Percentiles rank a stretch among this genome's conserved stretches.
These are phyloP conservation scores for Callimorpha dominula DNA, from an alignment of 2,888 invertebrate genomes.

Conservation along the genomic window DNA sequence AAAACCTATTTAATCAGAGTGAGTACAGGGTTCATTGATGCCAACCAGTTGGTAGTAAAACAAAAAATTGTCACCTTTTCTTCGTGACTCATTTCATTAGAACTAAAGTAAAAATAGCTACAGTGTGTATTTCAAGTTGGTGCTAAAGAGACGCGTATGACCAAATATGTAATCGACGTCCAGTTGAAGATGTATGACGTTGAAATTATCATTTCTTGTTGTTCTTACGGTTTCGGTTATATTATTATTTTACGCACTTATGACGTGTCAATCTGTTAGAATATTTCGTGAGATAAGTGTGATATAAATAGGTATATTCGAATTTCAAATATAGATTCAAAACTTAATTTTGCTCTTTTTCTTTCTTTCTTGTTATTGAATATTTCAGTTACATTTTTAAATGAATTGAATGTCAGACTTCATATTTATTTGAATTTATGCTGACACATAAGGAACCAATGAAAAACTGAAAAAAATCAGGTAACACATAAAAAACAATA, in stretches of 20 bases:
- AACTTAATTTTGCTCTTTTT: not conserved
- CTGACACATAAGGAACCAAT: not conserved
- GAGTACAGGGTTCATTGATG: constrained; percentile 34
- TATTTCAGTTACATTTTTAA: not conserved
- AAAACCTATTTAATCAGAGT: not conserved
- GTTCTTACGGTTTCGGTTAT: constrained; percentile 37
- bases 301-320: not conserved
- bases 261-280: not conserved
- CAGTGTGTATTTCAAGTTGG: constrained; percentile 52
- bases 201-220: constrained; percentile 40
- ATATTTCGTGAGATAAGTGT: not conserved
- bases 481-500: no score
- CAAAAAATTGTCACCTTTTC: constrained; percentile 43
- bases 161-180: constrained; percentile 53
- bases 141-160: constrained; percentile 51
- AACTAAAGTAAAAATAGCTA: constrained; percentile 55
- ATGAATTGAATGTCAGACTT: no score
- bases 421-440: not conserved
- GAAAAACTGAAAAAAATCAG: not conserved
- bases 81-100: constrained; percentile 49
- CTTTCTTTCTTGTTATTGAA: not conserved
- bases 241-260: constrained; percentile 34
- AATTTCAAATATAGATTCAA: not conserved
- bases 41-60: constrained; percentile 24
- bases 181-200: constrained; percentile 41